These are phyloP conservation scores for Meles meles DNA, from an alignment of 2,113 vertebrate genomes.

Conservation along the genomic window DNA sequence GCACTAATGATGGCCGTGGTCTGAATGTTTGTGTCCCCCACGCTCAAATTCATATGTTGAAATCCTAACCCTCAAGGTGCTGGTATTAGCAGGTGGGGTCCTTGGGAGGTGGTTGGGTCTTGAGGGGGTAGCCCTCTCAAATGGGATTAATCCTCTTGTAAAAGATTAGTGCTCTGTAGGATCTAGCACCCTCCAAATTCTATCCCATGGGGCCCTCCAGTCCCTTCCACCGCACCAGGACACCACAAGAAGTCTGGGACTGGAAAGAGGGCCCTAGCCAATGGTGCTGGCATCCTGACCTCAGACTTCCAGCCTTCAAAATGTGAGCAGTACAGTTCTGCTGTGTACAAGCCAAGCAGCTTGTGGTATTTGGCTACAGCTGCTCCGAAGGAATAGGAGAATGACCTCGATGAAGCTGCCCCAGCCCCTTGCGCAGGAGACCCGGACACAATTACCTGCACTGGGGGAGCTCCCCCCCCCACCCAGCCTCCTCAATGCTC, in stretches of 20 bases:
- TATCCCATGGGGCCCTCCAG: not conserved
- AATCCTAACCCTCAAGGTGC: not conserved
- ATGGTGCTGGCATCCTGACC: not conserved
- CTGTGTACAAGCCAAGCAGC: not conserved
- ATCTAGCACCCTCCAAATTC: not conserved
- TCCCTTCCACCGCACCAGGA: not conserved
- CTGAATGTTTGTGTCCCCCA: not conserved
- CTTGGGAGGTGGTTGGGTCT: not conserved
- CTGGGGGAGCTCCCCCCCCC: no score
- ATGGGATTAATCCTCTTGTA: no score
- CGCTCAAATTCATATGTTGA: not conserved
- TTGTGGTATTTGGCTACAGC: not conserved
- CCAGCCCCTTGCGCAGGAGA: not conserved
- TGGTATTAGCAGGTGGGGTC: not conserved
- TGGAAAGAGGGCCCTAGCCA: not conserved
- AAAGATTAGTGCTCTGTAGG: not conserved
- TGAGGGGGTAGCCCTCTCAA: not conserved
- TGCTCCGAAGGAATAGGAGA: not conserved
- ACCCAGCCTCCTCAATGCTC: not conserved
- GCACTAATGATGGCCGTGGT: not conserved
- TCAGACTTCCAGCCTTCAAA: not conserved
- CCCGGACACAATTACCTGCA: accelerated
- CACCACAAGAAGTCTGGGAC: not conserved
- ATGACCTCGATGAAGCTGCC: not conserved
- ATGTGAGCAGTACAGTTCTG: not conserved